These are phyloP conservation scores for Anoplophora glabripennis DNA, from an alignment of 1,140 invertebrate genomes.

Conservation along the genomic window DNA sequence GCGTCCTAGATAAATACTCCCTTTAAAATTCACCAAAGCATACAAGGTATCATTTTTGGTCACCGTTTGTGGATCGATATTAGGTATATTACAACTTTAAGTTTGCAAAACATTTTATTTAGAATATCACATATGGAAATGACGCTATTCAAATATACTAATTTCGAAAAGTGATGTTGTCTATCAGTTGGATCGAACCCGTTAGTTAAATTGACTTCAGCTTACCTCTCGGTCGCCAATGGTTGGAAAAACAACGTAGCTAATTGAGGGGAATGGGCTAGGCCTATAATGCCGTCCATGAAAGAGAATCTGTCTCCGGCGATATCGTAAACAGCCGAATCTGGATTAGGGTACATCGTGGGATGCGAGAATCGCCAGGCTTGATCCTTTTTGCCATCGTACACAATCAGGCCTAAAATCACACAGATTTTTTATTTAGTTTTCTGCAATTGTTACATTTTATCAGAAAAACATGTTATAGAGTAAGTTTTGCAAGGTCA, in stretches of 20 bases:
- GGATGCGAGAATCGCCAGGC: constrained; percentile 75
- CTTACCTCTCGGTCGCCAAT: constrained; percentile 70
- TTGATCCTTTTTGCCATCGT: constrained; percentile 65
- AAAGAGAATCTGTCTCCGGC: constrained; percentile 65
- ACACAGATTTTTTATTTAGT: too few species aligned
- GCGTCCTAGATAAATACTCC: too few species aligned
- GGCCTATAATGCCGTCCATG: constrained; percentile 77
- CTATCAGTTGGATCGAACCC: background rate
- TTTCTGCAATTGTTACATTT: too few species aligned
- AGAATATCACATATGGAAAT: background rate
- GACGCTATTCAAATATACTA: background rate
- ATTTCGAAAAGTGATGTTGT: background rate
- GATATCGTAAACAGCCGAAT: constrained; percentile 66
- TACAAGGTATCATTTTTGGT: too few species aligned
- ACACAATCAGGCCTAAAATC: constrained; percentile 69
- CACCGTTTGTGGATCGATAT: background rate
- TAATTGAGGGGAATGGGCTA: constrained; percentile 66
- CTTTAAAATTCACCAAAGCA: too few species aligned
- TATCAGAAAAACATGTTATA: too few species aligned
- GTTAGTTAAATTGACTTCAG: background rate
- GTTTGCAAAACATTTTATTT: background rate
- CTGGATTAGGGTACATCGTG: constrained; percentile 77
- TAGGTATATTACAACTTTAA: background rate
- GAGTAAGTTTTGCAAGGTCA: too few species aligned
- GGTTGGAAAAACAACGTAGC: constrained; percentile 75